Base-by-base conservation (phyloP, 2,888 invertebrate genomes). In the Andrena hattorfiana region DNA sequence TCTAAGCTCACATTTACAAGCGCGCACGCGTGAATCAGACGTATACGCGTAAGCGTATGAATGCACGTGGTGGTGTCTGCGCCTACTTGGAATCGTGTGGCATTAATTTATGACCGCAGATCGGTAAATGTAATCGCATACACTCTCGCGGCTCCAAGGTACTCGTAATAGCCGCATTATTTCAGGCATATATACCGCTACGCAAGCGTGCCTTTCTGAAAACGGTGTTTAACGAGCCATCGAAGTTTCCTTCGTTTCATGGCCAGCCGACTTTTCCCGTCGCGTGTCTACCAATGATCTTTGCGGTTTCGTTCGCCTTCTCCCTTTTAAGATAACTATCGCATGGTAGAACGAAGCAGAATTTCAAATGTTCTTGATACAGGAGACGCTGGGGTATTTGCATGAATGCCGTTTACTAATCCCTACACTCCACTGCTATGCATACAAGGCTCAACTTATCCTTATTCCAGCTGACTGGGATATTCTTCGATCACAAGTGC, bases 51-150 rank as follows among this genome's bases (percentile, higher is more conserved):
- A 30, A 2, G 26, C 42, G 10, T 13, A 42, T 51, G 23, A 23
- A 42, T 30, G 16, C 20, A 32, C 54, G 68, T 75, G 62, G 30
- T 63, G n/a, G 54, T 28, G 63, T 10, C 32, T 42, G 51, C 48
- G 35, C 26, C 20, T 59, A 66, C 80, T 63, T 32, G 64, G 30
- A 73, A 67, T 59, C 64, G 49, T 68, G 16, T 16, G 42, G 48
- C 66, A 35, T 67, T 32, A 60, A 78, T 74, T 64, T 79, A 78
- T 49, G 54, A 26, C 32, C 51, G 63, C 60, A 71, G 56, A 74
- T 84, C 30, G 54, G 60, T 64, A 48, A 64, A 62, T 56, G 54
- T 70, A 64, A 63, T 67, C 56, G 30, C 35, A 42, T 35, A 20
- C 26, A 4, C 26, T 70, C 30, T 42, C 42, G 8, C 42, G 49